Conservation (phyloP, 2,797 vertebrate species). For the Knipowitschia caucasica region DNA sequence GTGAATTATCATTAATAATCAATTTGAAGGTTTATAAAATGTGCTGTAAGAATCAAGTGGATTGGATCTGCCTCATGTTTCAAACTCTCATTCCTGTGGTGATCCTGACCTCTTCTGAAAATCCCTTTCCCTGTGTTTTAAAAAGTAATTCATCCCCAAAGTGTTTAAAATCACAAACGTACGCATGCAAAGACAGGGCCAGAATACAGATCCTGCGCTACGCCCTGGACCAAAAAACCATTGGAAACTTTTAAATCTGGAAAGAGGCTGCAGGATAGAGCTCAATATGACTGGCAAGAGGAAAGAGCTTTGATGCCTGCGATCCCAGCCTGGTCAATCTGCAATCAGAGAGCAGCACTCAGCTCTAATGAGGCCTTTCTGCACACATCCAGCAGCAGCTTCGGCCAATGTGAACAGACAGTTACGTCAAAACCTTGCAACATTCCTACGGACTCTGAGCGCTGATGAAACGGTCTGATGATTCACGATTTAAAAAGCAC, state of each 20-base stretch:
- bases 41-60: too few relatives aligned
- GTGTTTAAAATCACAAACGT: conserved; percentile 25
- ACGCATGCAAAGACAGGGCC: conserved; percentile 11
- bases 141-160: conserved; percentile 10
- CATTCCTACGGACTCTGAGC: conserved; percentile 18
- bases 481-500: conserved; percentile 29
- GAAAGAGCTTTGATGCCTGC: conserved; percentile 54
- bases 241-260: conserved; percentile 26
- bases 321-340: conserved; percentile 65
- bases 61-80: not conserved
- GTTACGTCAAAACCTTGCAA: conserved; percentile 48
- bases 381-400: conserved; percentile 36
- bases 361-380: conserved; percentile 63
- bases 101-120: not conserved
- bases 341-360: conserved; percentile 57
- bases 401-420: conserved; percentile 60
- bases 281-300: conserved; percentile 44
- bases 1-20: too few relatives aligned
- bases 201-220: conserved; percentile 24
- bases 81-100: conserved; percentile 5
- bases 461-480: conserved; percentile 16
- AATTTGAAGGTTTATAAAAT: too few relatives aligned
- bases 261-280: conserved; percentile 32
- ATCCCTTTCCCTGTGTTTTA: conserved; percentile 8
- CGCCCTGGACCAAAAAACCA: conserved; percentile 27